Evolutionary conservation across 1,140 invertebrate genomes (phyloP), one percentile per base, ranked within the genome.

Genomic region (Pseudomyrmex concolor): DNA sequence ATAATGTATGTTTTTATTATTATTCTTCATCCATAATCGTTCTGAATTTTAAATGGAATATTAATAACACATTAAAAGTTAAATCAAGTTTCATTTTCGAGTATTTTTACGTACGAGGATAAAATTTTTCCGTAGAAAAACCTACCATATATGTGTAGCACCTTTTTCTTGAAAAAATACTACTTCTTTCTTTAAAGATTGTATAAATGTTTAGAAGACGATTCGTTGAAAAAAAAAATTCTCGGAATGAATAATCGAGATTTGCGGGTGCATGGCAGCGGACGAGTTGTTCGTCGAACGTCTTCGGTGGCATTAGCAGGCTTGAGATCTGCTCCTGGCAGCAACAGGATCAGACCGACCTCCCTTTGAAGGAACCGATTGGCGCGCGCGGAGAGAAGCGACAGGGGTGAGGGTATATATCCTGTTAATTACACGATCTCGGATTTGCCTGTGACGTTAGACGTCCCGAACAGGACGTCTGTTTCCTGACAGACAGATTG

Each of bases 401-500:
- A 62, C 34, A n/a, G 45, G 25, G 43, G 43, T 54, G 74, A 59
- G 70, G 54, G 63, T 57, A 45, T 82, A 82, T 82, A 84, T 82
- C 64, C 74, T 84, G 76, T 82, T 84, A 81, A 84, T 82, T 82
- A 66, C 82, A 70, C 66, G 45, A 73, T 83, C 71, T 76, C 81
- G 71, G 55, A 80, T 84, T 80, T 87, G 85, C 85, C 76, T 81
- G 76, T 87, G 87, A 89, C 87, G 83, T 86, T 80, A 85, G 76
- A 89, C 63, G 85, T 87, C 85, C 85, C 83, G 77, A 83, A 66
- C 85, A 87, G 77, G 55, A 72, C 51, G 78, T 74, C 70, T 60
- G 70, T 72, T 83, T 78, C 71, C 50, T 85, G 55, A 68, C 71
- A 77, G 60, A 80, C 55, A 48, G 54, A 71, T 85, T 82, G 82